These are phyloP conservation scores for Lamproptera curius DNA, from an alignment of 2,888 invertebrate species.

Conservation along the genomic window DNA sequence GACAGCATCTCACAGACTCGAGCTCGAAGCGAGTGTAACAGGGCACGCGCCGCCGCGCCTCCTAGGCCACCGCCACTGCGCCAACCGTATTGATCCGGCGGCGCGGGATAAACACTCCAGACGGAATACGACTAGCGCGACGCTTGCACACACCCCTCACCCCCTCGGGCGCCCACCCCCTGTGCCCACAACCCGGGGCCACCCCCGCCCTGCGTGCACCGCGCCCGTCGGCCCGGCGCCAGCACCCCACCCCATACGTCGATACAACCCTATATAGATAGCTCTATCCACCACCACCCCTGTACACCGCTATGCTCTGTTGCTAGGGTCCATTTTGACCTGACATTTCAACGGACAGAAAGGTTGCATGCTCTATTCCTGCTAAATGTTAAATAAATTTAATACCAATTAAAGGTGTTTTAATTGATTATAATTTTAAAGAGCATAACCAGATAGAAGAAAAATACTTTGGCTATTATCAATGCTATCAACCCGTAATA, in stretches of 20 bases:
- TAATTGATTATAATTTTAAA: no score
- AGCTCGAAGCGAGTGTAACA: conserved; percentile 37
- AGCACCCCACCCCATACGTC: conserved; percentile 21
- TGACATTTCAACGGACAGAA: conserved; percentile 20
- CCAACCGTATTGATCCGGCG: conserved; percentile 76
- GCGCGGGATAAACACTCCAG: conserved; percentile 77
- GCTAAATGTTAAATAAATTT: no score
- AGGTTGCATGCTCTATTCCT: neutral
- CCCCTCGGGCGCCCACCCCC: conserved; percentile 35
- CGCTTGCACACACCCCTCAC: conserved; percentile 69
- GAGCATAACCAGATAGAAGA: no score
- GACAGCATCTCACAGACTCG: conserved; percentile 77
- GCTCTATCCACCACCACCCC: conserved; percentile 24
- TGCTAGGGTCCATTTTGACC: conserved; percentile 28
- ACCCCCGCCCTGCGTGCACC: conserved; percentile 53
- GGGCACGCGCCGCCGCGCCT: conserved; percentile 66
- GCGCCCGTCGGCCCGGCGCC: conserved; percentile 31
- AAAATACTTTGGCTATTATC: no score
- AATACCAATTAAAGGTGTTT: no score
- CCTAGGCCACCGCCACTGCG: conserved; percentile 74
- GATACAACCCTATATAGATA: conserved; percentile 30
- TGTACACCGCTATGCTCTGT: conserved; percentile 29
- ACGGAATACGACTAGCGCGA: conserved; percentile 76
- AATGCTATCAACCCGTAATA: no score
- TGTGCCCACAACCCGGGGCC: no score